Evolutionary conservation across 2,797 vertebrate genomes (phyloP).

Genomic region (Anableps anableps): DNA sequence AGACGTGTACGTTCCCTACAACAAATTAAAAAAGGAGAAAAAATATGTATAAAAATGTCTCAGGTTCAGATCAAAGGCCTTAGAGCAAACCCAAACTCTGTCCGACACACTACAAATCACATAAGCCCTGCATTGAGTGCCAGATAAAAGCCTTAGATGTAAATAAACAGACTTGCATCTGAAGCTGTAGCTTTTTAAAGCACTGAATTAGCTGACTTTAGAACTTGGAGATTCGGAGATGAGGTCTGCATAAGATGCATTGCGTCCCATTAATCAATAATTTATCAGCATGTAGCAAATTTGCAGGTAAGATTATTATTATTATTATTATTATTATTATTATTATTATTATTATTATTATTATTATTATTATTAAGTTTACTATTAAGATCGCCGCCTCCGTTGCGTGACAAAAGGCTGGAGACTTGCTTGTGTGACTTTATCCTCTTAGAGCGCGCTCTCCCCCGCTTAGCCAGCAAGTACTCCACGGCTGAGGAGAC

Average conservation of each 20-base stretch:
- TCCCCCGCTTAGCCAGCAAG: constrained; percentile 74
- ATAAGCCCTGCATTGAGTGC: constrained; percentile 7
- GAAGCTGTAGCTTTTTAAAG: background rate
- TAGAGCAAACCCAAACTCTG: constrained; percentile 1
- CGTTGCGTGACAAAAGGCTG: constrained; percentile 81
- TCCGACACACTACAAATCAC: background rate
- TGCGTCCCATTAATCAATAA: background rate
- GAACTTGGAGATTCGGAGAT: background rate
- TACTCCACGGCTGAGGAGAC: constrained; percentile 58
- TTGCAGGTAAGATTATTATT: constrained; percentile 55
- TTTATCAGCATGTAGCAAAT: constrained; percentile 39
- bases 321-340: no score
- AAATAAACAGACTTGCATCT: background rate
- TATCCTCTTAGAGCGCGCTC: constrained; percentile 80
- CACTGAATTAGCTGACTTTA: background rate
- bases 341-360: no score
- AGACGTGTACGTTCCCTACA: background rate
- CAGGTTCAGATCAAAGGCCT: constrained; percentile 15
- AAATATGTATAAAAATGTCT: background rate
- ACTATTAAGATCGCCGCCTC: constrained; percentile 59
- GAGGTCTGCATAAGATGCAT: background rate
- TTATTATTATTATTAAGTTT: no score
- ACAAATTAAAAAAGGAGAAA: background rate
- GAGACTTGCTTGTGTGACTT: constrained; percentile 67
- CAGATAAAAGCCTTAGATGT: background rate